phyloP scores from a whole-genome alignment of 1,140 invertebrate genomes.

The Leptonema lineaticorne region DNA sequence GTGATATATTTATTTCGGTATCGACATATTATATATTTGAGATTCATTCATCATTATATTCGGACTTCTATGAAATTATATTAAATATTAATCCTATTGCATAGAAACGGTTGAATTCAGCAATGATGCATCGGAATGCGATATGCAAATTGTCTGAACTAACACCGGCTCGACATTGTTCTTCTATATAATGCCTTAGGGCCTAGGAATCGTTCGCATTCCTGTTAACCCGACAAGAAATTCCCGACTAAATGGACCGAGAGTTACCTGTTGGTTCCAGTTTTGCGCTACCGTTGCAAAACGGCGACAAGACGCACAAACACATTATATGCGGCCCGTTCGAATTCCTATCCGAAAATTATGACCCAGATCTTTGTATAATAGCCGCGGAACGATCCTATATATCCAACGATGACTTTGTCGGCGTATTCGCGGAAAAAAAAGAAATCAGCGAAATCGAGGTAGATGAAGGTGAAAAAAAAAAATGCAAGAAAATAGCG shows the following conservation, averaged over 20 bases:
- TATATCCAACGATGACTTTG: neutral
- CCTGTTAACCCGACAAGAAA: neutral
- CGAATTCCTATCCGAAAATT: neutral
- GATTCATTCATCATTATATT: too few relatives aligned
- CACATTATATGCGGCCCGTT: neutral
- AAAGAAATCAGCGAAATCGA: too few relatives aligned
- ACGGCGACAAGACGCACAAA: neutral
- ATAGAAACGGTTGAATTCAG: neutral
- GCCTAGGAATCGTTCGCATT: slow-evolving; percentile 6
- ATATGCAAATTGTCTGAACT: neutral
- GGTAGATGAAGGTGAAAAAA: too few relatives aligned
- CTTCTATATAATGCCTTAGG: too few relatives aligned
- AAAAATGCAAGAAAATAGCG: too few relatives aligned
- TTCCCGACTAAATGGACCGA: slow-evolving; percentile 12
- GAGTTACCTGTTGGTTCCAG: slow-evolving; percentile 3
- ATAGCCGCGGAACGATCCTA: neutral
- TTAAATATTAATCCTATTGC: too few relatives aligned
- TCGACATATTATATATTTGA: too few relatives aligned
- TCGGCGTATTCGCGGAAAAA: neutral
- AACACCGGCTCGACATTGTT: neutral
- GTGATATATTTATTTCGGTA: too few relatives aligned
- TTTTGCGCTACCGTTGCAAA: neutral
- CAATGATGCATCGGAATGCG: neutral
- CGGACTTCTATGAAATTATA: too few relatives aligned
- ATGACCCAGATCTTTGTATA: neutral